phyloP scores from a whole-genome alignment of 2,797 vertebrate genomes.

The Hapalemur alaotrensis region DNA sequence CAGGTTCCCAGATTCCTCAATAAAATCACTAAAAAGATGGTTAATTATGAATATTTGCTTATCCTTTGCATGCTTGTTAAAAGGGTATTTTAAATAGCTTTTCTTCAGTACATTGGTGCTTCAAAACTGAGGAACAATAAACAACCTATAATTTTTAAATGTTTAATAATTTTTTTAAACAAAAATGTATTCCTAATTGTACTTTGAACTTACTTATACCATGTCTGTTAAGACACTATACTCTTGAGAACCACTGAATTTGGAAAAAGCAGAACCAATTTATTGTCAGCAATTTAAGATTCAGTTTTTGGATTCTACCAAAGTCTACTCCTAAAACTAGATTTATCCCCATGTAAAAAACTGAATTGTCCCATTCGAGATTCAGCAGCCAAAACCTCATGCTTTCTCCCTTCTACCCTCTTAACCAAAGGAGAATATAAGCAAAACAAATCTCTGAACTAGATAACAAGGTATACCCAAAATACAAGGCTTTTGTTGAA shows the following conservation, averaged over 20 bases:
- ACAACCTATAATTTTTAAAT: neutral
- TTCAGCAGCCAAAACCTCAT: neutral
- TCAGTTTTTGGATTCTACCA: neutral
- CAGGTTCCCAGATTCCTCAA: neutral
- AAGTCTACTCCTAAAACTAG: neutral
- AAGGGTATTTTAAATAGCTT: neutral
- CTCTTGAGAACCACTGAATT: neutral
- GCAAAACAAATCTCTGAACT: neutral
- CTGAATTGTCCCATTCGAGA: neutral
- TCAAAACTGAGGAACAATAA: neutral
- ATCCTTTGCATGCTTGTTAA: neutral
- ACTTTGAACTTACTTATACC: neutral
- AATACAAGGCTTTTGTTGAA: neutral
- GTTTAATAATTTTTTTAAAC: neutral
- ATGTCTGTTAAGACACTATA: neutral
- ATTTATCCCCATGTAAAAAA: neutral
- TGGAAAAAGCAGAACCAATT: neutral
- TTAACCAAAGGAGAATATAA: neutral
- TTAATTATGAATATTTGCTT: neutral
- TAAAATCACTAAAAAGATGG: neutral
- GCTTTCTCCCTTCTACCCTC: neutral
- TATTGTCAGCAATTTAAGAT: neutral
- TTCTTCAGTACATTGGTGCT: neutral
- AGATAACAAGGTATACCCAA: neutral
- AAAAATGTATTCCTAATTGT: neutral